Conservation (phyloP, 1,140 invertebrate genomes). For the Drosophila parabipectinata region DNA sequence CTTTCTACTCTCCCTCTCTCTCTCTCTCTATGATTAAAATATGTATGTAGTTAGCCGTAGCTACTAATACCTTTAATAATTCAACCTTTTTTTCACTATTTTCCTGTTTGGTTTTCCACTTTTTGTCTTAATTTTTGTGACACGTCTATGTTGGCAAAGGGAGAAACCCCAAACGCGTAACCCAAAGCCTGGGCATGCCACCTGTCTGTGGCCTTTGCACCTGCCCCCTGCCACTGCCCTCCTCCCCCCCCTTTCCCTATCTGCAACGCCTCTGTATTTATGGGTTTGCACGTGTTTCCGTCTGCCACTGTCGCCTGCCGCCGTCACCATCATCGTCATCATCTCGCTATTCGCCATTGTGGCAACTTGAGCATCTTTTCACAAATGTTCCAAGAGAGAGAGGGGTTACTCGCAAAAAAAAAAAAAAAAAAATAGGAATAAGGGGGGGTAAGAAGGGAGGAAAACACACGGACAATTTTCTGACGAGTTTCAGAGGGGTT, state of each 20-base stretch:
- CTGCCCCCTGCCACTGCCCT: neutral
- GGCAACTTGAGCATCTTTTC: constrained; percentile 63
- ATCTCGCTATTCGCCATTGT: constrained; percentile 47
- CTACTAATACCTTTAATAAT: too few species aligned
- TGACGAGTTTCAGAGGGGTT: constrained; percentile 59
- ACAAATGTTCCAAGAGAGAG: neutral
- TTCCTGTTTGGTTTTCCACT: neutral
- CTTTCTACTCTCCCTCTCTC: too few species aligned
- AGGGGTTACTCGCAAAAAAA: neutral
- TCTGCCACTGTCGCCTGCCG: constrained; percentile 46
- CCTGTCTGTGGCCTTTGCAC: neutral
- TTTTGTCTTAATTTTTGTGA: constrained; percentile 39
- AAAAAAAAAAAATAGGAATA: constrained; percentile 1
- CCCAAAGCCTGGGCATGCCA: constrained; percentile 13
- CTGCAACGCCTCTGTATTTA: constrained; percentile 41
- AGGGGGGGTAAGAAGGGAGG: neutral
- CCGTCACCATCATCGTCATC: constrained; percentile 14
- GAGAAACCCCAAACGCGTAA: constrained; percentile 25
- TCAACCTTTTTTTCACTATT: neutral
- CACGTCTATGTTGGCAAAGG: constrained; percentile 50
- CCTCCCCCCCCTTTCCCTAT: neutral
- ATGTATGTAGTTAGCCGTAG: too few species aligned
- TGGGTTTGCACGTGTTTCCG: constrained; percentile 65
- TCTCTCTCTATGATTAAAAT: too few species aligned
- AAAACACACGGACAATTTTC: constrained; percentile 29